phyloP scores from a whole-genome alignment of 1,140 invertebrate species.

The Bombyx mori region ASM3026992v2 NC_085123.1:11244501-11245000 shows the following conservation, averaged over 20 bases:
- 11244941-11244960: too few relatives aligned
- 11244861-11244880: slow-evolving; percentile 67
- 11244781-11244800: slow-evolving; percentile 45
- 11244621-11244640: too few relatives aligned
- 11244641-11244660: not conserved
- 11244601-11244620: too few relatives aligned
- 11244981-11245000: too few relatives aligned
- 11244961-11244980: too few relatives aligned
- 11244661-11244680: not conserved
- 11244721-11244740: slow-evolving; percentile 54
- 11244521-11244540: too few relatives aligned
- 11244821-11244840: slow-evolving; percentile 78
- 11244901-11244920: not conserved
- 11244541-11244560: too few relatives aligned
- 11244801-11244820: slow-evolving; percentile 74
- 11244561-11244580: too few relatives aligned
- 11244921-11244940: not conserved
- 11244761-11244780: slow-evolving; percentile 44
- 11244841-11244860: slow-evolving; percentile 71
- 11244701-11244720: slow-evolving; percentile 52
- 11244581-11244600: too few relatives aligned
- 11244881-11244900: slow-evolving; percentile 5
- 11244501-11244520: too few relatives aligned
- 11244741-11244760: slow-evolving; percentile 34
- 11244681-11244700: not conserved